Evolutionary conservation across 2,888 invertebrate species (phyloP).

Genomic region (Harpalus rubripes): DNA sequence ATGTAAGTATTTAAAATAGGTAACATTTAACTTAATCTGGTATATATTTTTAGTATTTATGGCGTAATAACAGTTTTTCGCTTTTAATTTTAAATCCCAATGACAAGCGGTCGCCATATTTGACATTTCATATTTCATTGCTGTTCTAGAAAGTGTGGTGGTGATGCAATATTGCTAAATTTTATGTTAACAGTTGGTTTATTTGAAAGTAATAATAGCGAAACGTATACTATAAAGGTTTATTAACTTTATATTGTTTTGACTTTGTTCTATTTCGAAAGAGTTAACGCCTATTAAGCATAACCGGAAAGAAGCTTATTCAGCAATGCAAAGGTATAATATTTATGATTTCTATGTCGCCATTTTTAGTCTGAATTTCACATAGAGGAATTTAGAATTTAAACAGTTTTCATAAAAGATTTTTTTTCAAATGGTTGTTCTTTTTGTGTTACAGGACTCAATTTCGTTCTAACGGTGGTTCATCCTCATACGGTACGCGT

Average conservation of each 20-base stretch:
- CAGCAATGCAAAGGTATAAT: not conserved
- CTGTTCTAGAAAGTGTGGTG: conserved; percentile 63
- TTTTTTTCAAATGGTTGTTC: not conserved
- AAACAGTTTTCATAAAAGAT: too few relatives aligned
- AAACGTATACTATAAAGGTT: not conserved
- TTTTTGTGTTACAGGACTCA: conserved; percentile 44
- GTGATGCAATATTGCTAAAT: conserved; percentile 65
- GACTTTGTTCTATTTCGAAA: not conserved
- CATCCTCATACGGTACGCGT: conserved; percentile 72
- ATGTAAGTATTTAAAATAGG: conserved; percentile 61
- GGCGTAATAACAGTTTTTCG: not conserved
- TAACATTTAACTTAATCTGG: conserved; percentile 17
- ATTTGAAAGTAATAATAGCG: not conserved
- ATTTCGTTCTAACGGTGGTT: conserved; percentile 68
- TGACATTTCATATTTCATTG: conserved; percentile 38
- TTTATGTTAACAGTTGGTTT: not conserved
- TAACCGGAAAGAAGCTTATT: not conserved
- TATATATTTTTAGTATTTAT: conserved; percentile 54
- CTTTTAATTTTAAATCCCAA: conserved; percentile 39
- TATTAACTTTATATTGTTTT: too few relatives aligned
- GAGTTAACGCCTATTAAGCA: too few relatives aligned
- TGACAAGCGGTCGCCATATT: conserved; percentile 66
- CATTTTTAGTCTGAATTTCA: not conserved
- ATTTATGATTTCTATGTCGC: not conserved
- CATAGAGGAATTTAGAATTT: not conserved